These are phyloP conservation scores for Temnothorax rugatulus DNA, from an alignment of 2,888 invertebrate species.

Conservation along the genomic window DNA sequence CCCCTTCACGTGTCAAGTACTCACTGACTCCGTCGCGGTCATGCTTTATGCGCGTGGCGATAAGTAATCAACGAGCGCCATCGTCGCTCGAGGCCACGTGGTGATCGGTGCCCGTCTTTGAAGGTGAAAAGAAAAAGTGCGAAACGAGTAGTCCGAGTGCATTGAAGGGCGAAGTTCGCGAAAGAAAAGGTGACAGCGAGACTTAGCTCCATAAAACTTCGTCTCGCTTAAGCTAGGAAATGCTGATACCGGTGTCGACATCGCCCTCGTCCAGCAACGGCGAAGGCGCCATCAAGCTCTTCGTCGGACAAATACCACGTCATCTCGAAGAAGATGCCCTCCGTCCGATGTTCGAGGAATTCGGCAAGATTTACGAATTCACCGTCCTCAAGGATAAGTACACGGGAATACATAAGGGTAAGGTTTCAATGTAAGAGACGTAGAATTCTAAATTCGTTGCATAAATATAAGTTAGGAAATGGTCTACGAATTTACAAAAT, in stretches of 20 bases:
- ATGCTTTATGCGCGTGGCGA: slow-evolving; percentile 67
- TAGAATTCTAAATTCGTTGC: background rate
- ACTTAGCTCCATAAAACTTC: background rate
- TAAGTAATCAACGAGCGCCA: slow-evolving; percentile 66
- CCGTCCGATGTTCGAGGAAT: slow-evolving; percentile 96
- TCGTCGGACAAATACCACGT: slow-evolving; percentile 97
- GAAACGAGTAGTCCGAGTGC: background rate
- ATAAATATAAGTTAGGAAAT: background rate
- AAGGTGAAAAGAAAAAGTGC: background rate
- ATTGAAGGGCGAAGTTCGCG: background rate
- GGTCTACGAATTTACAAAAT: background rate
- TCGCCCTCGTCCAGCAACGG: slow-evolving; percentile 87
- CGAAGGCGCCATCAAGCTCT: slow-evolving; percentile 92
- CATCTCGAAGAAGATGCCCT: slow-evolving; percentile 95
- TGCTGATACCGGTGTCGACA: slow-evolving; percentile 84
- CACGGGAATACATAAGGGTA: slow-evolving; percentile 98
- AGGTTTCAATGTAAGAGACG: slow-evolving; percentile 72
- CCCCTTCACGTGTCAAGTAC: slow-evolving; percentile 68
- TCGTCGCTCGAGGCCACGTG: slow-evolving; percentile 11
- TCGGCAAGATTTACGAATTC: slow-evolving; percentile 97
- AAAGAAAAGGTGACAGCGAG: background rate
- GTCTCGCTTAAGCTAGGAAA: slow-evolving; percentile 57
- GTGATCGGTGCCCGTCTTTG: slow-evolving; percentile 18
- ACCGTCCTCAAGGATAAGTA: slow-evolving; percentile 97
- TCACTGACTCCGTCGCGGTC: slow-evolving; percentile 65